Percentiles rank a stretch among this genome's conserved stretches.
Conservation (phyloP, 2,113 vertebrate genomes). For the Excalfactoria chinensis region DNA sequence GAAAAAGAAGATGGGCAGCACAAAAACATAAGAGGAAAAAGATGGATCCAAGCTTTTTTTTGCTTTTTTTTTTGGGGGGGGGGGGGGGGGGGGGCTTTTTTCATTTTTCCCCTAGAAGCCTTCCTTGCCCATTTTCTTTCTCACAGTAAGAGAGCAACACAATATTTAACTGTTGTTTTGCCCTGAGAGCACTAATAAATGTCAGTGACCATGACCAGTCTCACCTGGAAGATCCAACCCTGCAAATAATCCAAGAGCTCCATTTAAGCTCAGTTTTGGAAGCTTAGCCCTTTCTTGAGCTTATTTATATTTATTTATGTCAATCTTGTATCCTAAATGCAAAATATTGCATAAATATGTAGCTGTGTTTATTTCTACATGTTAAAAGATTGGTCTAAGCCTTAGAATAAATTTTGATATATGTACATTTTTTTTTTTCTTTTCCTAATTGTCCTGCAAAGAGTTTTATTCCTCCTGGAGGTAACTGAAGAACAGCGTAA, state of each 20-base stretch:
- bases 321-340: not conserved
- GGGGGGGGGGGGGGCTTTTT: fast-evolving
- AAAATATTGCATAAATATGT: fast-evolving
- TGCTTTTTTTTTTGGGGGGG: fast-evolving
- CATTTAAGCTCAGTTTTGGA: not conserved
- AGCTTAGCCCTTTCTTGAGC: not conserved
- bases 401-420: not conserved
- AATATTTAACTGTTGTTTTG: not conserved
- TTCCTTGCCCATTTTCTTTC: not conserved
- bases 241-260: not conserved
- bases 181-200: not conserved
- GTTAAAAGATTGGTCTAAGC: not conserved
- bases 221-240: not conserved
- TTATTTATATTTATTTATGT: fast-evolving
- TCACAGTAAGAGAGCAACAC: not conserved
- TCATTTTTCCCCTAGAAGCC: not conserved
- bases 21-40: not conserved
- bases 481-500: not conserved
- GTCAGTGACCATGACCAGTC: not conserved
- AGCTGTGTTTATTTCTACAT: fast-evolving
- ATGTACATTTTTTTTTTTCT: too few species aligned
- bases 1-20: not conserved
- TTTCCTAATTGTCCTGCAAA: not conserved
- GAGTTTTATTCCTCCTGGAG: not conserved
- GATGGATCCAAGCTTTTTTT: not conserved